Evolutionary conservation across 2,113 vertebrate genomes (phyloP).

Genomic region (Psephotus haematonotus): DNA sequence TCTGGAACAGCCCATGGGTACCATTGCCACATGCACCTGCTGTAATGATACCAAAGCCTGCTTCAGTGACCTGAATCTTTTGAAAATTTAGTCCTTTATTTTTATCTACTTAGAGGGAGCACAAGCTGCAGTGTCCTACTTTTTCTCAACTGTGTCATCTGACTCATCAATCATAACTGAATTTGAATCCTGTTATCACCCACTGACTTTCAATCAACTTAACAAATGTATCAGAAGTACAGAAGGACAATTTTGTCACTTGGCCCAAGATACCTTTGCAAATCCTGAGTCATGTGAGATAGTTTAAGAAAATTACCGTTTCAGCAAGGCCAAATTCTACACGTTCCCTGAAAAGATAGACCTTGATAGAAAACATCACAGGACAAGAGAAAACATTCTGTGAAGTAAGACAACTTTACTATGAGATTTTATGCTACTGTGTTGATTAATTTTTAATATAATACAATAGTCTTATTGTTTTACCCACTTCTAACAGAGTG

Average conservation of each 20-base stretch:
- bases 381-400: neutral
- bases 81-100: constrained; percentile 66
- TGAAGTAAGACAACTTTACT: neutral
- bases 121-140: constrained; percentile 54
- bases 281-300: neutral
- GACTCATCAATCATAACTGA: constrained; percentile 59
- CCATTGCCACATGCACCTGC: constrained; percentile 28
- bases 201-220: constrained; percentile 43
- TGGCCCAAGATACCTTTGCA: neutral
- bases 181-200: constrained; percentile 42
- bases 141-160: constrained; percentile 50
- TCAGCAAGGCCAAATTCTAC: neutral
- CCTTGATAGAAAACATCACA: neutral
- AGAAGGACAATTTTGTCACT: neutral
- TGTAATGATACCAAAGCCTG: constrained; percentile 49
- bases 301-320: neutral
- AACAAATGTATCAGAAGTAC: constrained; percentile 9
- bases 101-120: constrained; percentile 42
- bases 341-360: neutral
- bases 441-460: neutral
- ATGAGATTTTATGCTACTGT: neutral
- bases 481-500: neutral
- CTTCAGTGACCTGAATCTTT: constrained; percentile 55
- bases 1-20: constrained; percentile 1
- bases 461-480: neutral